phyloP scores from a whole-genome alignment of 2,113 vertebrate genomes.

The Crotalus tigris region DNA sequence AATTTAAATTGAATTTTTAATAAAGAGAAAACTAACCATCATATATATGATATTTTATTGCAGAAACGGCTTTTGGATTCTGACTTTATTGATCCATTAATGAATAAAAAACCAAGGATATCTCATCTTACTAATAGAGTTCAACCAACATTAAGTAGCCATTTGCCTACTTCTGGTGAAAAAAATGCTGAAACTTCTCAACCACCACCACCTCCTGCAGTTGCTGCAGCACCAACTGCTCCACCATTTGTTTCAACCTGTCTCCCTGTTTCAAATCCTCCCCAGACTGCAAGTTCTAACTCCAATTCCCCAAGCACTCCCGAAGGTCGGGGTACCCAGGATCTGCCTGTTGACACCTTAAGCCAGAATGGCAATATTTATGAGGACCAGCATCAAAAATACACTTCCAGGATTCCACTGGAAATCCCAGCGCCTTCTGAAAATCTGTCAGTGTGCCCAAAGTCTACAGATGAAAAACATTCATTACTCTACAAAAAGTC shows the following conservation, averaged over 20 bases:
- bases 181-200: slow-evolving; percentile 57
- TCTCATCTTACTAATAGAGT: slow-evolving; percentile 78
- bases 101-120: slow-evolving; percentile 82
- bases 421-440: slow-evolving; percentile 56
- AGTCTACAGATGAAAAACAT: slow-evolving; percentile 37
- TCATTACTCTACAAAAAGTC: slow-evolving; percentile 70
- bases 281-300: slow-evolving; percentile 74
- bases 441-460: slow-evolving; percentile 37
- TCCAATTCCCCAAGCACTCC: slow-evolving; percentile 85
- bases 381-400: slow-evolving; percentile 75
- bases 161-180: slow-evolving; percentile 56
- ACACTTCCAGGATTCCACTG: slow-evolving; percentile 68
- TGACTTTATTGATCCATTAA: slow-evolving; percentile 78
- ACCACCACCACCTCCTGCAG: slow-evolving; percentile 36
- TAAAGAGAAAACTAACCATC: background rate
- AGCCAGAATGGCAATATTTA: slow-evolving; percentile 67
- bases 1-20: background rate
- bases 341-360: slow-evolving; percentile 75
- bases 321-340: slow-evolving; percentile 81
- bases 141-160: slow-evolving; percentile 62
- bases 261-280: slow-evolving; percentile 70
- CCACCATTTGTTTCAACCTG: slow-evolving; percentile 61
- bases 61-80: slow-evolving; percentile 76
- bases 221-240: slow-evolving; percentile 43
- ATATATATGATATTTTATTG: background rate